These are phyloP conservation scores for Dasypolia templi DNA, from an alignment of 2,888 invertebrate genomes.

Conservation along the genomic window DNA sequence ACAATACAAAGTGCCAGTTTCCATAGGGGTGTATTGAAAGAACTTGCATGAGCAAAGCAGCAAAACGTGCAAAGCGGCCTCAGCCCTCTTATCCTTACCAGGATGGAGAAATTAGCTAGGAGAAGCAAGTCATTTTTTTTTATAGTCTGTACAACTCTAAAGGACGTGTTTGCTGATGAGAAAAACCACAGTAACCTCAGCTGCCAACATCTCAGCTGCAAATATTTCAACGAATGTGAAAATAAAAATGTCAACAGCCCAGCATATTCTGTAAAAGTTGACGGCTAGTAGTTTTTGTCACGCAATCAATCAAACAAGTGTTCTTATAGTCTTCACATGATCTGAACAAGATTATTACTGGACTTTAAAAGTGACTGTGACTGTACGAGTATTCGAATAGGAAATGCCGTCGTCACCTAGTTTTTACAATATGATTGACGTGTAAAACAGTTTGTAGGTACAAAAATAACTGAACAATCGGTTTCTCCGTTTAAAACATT, in stretches of 20 bases:
- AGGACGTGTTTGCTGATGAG: neutral
- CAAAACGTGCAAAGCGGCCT: neutral
- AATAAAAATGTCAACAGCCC: neutral
- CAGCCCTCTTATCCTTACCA: too few species aligned
- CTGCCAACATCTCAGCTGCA: neutral
- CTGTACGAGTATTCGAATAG: too few species aligned
- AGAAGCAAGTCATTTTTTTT: neutral
- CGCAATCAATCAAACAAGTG: neutral
- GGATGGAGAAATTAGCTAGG: neutral
- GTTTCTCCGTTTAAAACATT: neutral
- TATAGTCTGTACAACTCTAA: too few species aligned
- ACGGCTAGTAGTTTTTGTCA: neutral
- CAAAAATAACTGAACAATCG: neutral
- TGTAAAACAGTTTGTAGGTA: too few species aligned
- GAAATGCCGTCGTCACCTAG: too few species aligned
- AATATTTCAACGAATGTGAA: neutral
- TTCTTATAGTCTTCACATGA: too few species aligned
- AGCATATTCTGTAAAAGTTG: neutral
- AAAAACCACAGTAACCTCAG: neutral
- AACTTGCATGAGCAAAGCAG: neutral
- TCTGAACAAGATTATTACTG: too few species aligned
- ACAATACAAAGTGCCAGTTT: constrained; percentile 22
- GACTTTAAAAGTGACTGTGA: too few species aligned
- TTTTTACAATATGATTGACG: too few species aligned
- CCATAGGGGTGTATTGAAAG: constrained; percentile 31